Base-by-base conservation (phyloP, 2,797 vertebrate species). In the Picus viridis region DNA sequence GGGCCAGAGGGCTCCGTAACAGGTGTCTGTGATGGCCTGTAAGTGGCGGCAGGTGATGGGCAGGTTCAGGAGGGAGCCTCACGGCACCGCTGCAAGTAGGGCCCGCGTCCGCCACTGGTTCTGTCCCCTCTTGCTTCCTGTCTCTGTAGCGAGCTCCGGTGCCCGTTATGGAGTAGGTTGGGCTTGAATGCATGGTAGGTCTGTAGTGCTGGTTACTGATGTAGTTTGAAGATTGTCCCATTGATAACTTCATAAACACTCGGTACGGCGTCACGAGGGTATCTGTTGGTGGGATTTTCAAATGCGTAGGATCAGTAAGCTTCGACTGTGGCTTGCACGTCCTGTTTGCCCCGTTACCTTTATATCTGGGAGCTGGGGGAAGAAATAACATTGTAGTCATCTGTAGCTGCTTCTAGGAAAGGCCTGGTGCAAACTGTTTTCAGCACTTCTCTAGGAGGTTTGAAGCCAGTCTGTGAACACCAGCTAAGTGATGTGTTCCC, bases 391-490 rank as follows among this genome's bases (percentile, higher is more conserved):
- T 6, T 16, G 6, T 18, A 39, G 49, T 19, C 0, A 0, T 47
- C 24, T 29, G 39, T n/a, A 29, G 45, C 16, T 36, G 45, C 14
- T 36, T 64, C 11, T 49, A 43, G 67, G 36, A 19, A 36, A 47
- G 15, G 7, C 15, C 53, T 65, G 22, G 23, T 10, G 2, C 30
- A 6, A 15, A 12, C 10, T 15, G 12, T 14, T 39, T 22, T 56
- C 47, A 0, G 70, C 0, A 16, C 27, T 77, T 32, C 16, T 43
- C 15, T 39, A 0, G 61, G 2, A 26, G 6, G 2, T 16, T 11
- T 16, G 70, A 22, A 39, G 51, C 53, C 23, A 0, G 45, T 34
- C 32, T 3, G 0, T 58, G 23, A 79, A 39, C 23, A 8, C 6
- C 15, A 1, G 43, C 11, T 26, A 15, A 22, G n/a, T 12, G 47